These are phyloP conservation scores for Drosophila austrosaltans DNA, from an alignment of 2,888 invertebrate genomes.

Conservation along the genomic window DNA sequence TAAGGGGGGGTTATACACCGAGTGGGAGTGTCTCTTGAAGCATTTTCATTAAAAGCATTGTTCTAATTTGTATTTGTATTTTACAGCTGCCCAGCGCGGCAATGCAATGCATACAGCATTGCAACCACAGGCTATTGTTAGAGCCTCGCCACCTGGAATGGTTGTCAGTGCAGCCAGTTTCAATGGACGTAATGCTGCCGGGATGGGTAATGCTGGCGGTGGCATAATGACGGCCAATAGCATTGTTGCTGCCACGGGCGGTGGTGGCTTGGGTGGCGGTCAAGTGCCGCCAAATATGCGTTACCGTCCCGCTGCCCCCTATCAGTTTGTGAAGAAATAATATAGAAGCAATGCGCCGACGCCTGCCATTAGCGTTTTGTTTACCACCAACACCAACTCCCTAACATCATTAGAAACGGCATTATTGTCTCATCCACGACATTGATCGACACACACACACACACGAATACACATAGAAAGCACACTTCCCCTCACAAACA, in stretches of 20 bases:
- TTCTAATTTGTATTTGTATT: not conserved
- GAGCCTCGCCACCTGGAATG: constrained; percentile 79
- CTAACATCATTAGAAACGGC: constrained; percentile 39
- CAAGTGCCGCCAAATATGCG: constrained; percentile 75
- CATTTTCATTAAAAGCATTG: not conserved
- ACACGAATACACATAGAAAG: not conserved
- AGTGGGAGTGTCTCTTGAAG: too few relatives aligned
- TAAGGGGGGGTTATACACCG: too few relatives aligned
- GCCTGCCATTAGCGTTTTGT: constrained; percentile 71
- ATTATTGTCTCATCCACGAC: constrained; percentile 32
- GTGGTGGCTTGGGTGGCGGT: constrained; percentile 59
- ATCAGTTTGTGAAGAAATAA: constrained; percentile 82
- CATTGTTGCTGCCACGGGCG: constrained; percentile 68
- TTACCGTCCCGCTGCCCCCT: constrained; percentile 79
- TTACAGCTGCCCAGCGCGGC: constrained; percentile 76
- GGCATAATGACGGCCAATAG: constrained; percentile 69
- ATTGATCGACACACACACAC: constrained; percentile 38
- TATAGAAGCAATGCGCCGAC: constrained; percentile 66
- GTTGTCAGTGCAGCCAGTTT: constrained; percentile 78
- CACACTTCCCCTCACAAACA: constrained; percentile 3
- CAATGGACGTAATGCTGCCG: constrained; percentile 79
- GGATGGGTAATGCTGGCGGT: constrained; percentile 70
- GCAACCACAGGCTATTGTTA: constrained; percentile 79
- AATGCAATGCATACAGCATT: constrained; percentile 79
- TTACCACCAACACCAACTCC: constrained; percentile 47